Base-by-base conservation (phyloP, 2,797 vertebrate species). In the Chelidonichthys spinosus region DNA sequence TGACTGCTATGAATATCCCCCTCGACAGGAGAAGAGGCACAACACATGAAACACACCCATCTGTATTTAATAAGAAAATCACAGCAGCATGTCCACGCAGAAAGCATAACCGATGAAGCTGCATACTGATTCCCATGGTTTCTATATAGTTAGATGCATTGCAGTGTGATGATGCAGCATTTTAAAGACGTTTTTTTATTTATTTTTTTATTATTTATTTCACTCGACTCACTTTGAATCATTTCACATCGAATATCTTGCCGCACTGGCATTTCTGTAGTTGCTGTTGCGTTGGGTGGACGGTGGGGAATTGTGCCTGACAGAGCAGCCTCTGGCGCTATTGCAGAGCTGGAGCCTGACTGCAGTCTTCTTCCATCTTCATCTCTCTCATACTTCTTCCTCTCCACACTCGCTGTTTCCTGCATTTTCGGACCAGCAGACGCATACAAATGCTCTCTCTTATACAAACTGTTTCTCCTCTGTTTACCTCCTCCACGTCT, bases 271-370 rank as follows among this genome's bases (percentile, higher is more conserved):
- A 71, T 81, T 87, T 85, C 82, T 85, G 67, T 76, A 83, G 68
- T 81, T 75, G 72, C 71, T 61, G 70, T 88, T 78, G 78, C 75
- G 65, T 79, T 55, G 81, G 84, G 63, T 87, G 82, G 84, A 87
- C 81, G 14, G 64, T 79, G 79, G 87, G 88, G 89, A 89, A 85
- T 88, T 79, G 76, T 76, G 87, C 84, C 87, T 90, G 87, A 89
- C 90, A 87, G 87, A 82, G 74, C 74, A 72, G 85, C 90, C 83
- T 90, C 86, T 69, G 78, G 90, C 67, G 5, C 73, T 81, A 40
- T 82, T 85, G 74, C 75, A 81, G 82, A 76, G 76, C 78, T 42
- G 4, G 33, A 73, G 78, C 82, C 78, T 69, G 77, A 89, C 87
- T 90, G 82, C 85, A 85, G 83, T 88, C 87, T 83, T 76, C 76